Conservation (phyloP, 2,797 vertebrate genomes). For the Diglossa cyanea region DNA sequence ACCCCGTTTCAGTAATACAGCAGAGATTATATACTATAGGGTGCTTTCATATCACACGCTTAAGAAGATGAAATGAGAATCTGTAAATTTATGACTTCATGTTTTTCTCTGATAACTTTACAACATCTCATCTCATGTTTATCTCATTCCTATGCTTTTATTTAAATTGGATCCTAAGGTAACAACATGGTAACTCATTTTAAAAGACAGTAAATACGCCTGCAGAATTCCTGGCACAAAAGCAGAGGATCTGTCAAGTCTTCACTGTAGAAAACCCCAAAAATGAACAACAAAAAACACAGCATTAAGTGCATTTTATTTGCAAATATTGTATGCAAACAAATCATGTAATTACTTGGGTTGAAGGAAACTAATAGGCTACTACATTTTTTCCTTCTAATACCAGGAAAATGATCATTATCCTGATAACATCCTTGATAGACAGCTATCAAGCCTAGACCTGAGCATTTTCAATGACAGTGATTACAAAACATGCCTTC, state of each 20-base stretch:
- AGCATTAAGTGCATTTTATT: conserved; percentile 1
- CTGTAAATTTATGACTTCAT: neutral
- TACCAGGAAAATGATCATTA: conserved; percentile 29
- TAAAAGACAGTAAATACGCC: neutral
- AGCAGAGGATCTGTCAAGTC: conserved; percentile 14
- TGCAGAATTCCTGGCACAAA: conserved; percentile 16
- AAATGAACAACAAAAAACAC: neutral
- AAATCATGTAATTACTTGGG: neutral
- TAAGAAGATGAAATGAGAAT: neutral
- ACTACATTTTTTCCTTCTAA: neutral
- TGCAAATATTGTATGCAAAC: conserved; percentile 27
- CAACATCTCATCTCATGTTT: neutral
- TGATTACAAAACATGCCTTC: neutral
- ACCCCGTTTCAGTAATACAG: neutral
- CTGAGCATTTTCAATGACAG: neutral
- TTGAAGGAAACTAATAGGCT: conserved; percentile 7
- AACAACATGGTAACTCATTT: neutral
- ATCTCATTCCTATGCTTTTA: neutral
- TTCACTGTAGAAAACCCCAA: neutral
- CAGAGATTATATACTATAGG: neutral
- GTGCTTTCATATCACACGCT: neutral
- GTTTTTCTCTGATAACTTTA: neutral
- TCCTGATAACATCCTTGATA: neutral
- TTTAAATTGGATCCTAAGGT: neutral
- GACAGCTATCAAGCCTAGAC: conserved; percentile 16